Conservation (phyloP, 2,797 vertebrate species). For the Tiaroga cobitis region DNA sequence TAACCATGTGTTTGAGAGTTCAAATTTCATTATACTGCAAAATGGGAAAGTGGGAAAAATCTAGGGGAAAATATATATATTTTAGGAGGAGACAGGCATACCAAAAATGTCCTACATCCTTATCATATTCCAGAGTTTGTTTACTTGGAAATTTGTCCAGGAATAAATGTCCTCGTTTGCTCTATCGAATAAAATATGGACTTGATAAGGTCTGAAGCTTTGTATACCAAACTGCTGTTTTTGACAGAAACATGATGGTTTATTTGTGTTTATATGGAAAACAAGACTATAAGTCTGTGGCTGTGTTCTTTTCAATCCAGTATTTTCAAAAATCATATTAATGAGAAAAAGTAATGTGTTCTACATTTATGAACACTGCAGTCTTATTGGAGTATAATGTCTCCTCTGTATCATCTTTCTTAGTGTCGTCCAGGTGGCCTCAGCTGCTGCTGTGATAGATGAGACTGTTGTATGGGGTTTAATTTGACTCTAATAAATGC, state of each 20-base stretch:
- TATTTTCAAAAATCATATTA: background rate
- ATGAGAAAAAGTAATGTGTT: background rate
- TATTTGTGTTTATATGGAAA: background rate
- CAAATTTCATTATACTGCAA: background rate
- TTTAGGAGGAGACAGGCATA: background rate
- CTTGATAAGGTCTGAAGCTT: background rate
- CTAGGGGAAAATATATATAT: background rate
- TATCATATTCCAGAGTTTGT: slow-evolving; percentile 8
- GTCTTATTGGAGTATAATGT: background rate
- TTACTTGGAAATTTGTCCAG: background rate
- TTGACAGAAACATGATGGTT: background rate
- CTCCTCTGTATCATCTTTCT: slow-evolving; percentile 6
- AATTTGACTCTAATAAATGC: slow-evolving; percentile 33
- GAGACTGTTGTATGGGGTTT: slow-evolving; percentile 25
- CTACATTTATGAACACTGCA: background rate
- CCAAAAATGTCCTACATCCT: background rate
- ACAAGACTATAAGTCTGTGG: background rate
- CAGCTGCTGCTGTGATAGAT: slow-evolving; percentile 17
- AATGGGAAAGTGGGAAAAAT: background rate
- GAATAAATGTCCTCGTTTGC: background rate
- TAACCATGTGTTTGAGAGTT: background rate
- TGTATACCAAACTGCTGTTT: background rate
- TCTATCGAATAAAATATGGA: background rate
- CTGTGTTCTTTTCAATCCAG: background rate
- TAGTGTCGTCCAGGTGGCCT: slow-evolving; percentile 30